Evolutionary conservation across 2,113 vertebrate genomes (phyloP).

Genomic region (Albula goreensis): DNA sequence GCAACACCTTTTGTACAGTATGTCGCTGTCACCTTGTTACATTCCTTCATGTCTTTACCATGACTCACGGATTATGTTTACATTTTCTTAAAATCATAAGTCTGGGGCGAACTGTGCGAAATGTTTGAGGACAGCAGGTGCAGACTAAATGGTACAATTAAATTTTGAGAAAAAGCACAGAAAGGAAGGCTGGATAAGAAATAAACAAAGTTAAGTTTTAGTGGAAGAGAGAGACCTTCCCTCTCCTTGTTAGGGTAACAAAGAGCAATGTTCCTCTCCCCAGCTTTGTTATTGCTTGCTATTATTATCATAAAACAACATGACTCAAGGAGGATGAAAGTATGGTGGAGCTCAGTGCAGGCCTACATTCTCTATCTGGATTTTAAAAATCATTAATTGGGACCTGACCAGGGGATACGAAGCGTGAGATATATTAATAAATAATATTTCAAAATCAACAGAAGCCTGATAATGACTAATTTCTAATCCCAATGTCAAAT

Average conservation of each 20-base stretch:
- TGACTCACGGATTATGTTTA: no score
- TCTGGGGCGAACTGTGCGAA: no score
- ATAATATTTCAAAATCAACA: slow-evolving; percentile 75
- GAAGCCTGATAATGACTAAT: slow-evolving; percentile 76
- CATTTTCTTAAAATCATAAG: no score
- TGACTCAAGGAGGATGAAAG: slow-evolving; percentile 54
- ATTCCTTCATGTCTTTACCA: no score
- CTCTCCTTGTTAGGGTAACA: slow-evolving; percentile 61
- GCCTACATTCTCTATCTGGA: slow-evolving; percentile 62
- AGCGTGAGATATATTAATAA: slow-evolving; percentile 70
- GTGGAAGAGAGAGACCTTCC: slow-evolving; percentile 44
- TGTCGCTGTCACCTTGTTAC: no score
- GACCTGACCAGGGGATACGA: slow-evolving; percentile 69
- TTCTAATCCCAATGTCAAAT: slow-evolving; percentile 73
- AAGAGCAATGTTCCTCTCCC: slow-evolving; percentile 50
- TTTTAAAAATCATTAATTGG: slow-evolving; percentile 73
- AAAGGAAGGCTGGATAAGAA: slow-evolving; percentile 35
- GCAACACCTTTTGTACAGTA: no score
- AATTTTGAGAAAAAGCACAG: background rate
- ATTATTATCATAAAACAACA: slow-evolving; percentile 49
- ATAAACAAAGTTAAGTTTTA: slow-evolving; percentile 30
- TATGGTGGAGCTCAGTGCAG: slow-evolving; percentile 46
- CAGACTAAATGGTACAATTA: no score
- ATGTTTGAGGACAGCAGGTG: no score
- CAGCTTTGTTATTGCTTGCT: slow-evolving; percentile 55